Conservation (phyloP, 2,888 invertebrate genomes). For the Pomacea canaliculata region DNA sequence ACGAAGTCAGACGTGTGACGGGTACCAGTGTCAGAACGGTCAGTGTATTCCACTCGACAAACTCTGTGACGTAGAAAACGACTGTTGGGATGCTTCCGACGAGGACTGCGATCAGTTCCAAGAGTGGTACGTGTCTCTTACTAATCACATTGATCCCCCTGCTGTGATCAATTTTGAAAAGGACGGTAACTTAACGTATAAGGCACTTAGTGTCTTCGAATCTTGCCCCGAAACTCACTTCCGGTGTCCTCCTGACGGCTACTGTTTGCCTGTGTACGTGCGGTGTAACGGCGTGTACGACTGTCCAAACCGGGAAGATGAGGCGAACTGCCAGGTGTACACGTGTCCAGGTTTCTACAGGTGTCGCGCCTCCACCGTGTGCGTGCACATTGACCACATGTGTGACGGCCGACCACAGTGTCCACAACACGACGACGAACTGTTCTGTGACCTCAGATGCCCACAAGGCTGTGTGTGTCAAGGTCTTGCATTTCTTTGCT, state of each 20-base stretch:
- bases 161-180: slow-evolving; percentile 10
- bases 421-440: slow-evolving; percentile 30
- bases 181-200: not conserved
- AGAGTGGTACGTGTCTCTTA: too few relatives aligned
- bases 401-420: slow-evolving; percentile 31
- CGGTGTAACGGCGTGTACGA: slow-evolving; percentile 14
- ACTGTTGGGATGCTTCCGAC: too few relatives aligned
- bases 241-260: slow-evolving; percentile 9
- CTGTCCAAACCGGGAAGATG: slow-evolving; percentile 25
- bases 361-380: slow-evolving; percentile 25
- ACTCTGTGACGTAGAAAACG: too few relatives aligned
- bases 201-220: not conserved
- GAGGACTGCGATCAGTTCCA: too few relatives aligned
- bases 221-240: slow-evolving; percentile 6
- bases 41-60: too few relatives aligned
- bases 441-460: slow-evolving; percentile 19
- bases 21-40: too few relatives aligned
- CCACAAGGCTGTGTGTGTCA: slow-evolving; percentile 20
- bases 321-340: slow-evolving; percentile 12
- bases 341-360: not conserved
- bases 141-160: slow-evolving; percentile 2
- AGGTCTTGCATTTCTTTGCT: slow-evolving; percentile 24
- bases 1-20: not conserved
- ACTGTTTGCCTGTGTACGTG: slow-evolving; percentile 14
- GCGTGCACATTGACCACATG: slow-evolving; percentile 26